phyloP scores from a whole-genome alignment of 1,140 invertebrate species.

The Mercenaria mercenaria region DNA sequence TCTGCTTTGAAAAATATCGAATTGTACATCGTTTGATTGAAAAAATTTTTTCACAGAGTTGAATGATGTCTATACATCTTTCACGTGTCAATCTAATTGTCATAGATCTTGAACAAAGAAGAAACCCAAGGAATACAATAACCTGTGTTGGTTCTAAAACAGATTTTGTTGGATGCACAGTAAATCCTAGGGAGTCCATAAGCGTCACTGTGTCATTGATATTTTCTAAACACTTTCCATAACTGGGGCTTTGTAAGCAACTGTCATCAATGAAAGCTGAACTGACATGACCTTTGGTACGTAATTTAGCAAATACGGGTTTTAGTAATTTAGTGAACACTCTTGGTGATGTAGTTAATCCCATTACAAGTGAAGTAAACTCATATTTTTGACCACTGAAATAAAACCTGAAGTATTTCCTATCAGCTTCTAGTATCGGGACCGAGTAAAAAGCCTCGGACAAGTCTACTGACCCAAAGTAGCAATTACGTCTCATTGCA shows the following conservation, averaged over 20 bases:
- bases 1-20: not conserved
- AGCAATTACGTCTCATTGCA: constrained; percentile 2
- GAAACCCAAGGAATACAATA: constrained; percentile 46
- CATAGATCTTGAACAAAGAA: constrained; percentile 60
- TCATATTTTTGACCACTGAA: constrained; percentile 22
- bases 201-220: constrained; percentile 42
- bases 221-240: constrained; percentile 63
- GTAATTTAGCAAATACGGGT: constrained; percentile 16
- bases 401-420: not conserved
- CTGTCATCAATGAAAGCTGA: constrained; percentile 66
- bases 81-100: constrained; percentile 36
- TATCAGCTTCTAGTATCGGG: not conserved
- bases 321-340: too few relatives aligned
- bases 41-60: constrained; percentile 2
- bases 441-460: too few relatives aligned
- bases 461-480: not conserved
- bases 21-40: not conserved
- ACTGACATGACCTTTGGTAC: constrained; percentile 33
- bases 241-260: constrained; percentile 52
- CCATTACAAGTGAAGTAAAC: not conserved
- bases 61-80: not conserved
- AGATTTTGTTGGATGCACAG: constrained; percentile 58
- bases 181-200: constrained; percentile 62
- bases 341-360: too few relatives aligned
- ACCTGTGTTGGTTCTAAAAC: constrained; percentile 42